Evolutionary conservation across 2,113 vertebrate species (phyloP), one percentile per base, ranked within the genome.

Genomic region (Forbesichthys agassizii): DNA sequence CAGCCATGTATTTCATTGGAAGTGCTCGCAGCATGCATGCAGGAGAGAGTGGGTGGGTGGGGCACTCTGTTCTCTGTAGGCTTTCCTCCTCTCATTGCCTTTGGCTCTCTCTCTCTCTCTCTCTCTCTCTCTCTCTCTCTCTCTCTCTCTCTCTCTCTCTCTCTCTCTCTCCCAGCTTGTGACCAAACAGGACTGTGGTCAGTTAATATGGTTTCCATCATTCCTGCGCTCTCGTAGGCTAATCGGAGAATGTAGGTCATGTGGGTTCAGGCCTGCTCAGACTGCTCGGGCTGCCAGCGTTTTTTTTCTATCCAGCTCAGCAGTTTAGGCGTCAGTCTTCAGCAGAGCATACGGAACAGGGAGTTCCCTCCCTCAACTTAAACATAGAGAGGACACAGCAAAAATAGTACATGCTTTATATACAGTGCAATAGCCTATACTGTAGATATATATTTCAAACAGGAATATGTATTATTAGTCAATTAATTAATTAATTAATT

Each of bases 231-330:
- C 55, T 57, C 20, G 16, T 57, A 20, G 55, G 55, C 55, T 57
- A 57, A 20, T 57, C 4, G 3, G 8, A 57, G 55, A 57, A 57
- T 54, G 55, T 57, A n/a, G 55, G 55, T 57, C 55, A 33, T 57
- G 5, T 57, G 55, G 12, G 55, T 57, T 57, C 55, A 57, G 55
- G 7, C 18, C 16, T 9, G 16, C 55, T 57, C 55, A 11, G 55
- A 16, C 55, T 20, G 20, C 18, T 57, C 11, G 55, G 55, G 16
- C 16, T 8, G 53, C 13, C 16, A 8, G 4, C 53, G 12, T 18
- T 33, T 7, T 20, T 8, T 57, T 20, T 57, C 9, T 57, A 2
- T 57, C 10, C 62, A 64, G 84, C 79, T 92, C 88, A 84, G 88
- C 84, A 84, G 60, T 68, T 82, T 73, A 51, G 65, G 4, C n/a